Percentiles rank a stretch among this genome's conserved stretches.
Evolutionary conservation across 2,888 invertebrate genomes (phyloP).

Genomic region (Metellina segmentata): DNA sequence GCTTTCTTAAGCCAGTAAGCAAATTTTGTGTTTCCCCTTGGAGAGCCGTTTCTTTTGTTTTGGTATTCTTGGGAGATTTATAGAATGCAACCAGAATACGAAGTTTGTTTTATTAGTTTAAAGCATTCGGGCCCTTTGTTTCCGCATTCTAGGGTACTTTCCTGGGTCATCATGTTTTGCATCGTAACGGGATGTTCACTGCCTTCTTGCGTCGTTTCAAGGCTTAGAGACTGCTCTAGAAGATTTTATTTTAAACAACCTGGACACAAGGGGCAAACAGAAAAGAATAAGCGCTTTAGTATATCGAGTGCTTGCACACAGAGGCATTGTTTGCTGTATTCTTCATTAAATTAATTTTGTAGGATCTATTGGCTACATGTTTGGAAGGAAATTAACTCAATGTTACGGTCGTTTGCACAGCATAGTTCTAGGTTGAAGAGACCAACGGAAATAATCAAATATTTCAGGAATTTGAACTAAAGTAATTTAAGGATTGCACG

Average conservation of each 20-base stretch:
- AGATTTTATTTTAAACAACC: not conserved
- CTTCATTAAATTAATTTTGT: no score
- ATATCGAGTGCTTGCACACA: no score
- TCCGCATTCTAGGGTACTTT: not conserved
- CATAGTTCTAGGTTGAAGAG: no score
- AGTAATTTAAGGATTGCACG: no score
- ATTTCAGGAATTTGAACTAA: no score
- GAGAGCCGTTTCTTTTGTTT: not conserved
- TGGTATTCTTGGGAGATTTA: constrained; percentile 31
- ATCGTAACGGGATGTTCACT: not conserved
- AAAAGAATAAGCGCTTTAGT: not conserved
- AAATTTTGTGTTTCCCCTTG: not conserved
- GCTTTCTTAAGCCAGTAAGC: constrained; percentile 32
- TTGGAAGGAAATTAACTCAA: no score
- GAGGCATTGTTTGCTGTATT: no score
- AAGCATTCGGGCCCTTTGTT: constrained; percentile 13
- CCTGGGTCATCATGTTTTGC: constrained; percentile 3
- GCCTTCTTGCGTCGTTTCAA: not conserved
- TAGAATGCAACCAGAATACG: constrained; percentile 6
- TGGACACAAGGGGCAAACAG: not conserved
- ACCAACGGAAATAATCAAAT: no score
- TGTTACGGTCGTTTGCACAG: no score
- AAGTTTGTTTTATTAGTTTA: constrained; percentile 10
- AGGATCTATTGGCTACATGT: no score
- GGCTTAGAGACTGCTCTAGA: not conserved